Percentiles rank a stretch among this genome's conserved stretches.
Conservation (phyloP, 1,140 invertebrate species). For the Trachymyrmex cornetzi region DNA sequence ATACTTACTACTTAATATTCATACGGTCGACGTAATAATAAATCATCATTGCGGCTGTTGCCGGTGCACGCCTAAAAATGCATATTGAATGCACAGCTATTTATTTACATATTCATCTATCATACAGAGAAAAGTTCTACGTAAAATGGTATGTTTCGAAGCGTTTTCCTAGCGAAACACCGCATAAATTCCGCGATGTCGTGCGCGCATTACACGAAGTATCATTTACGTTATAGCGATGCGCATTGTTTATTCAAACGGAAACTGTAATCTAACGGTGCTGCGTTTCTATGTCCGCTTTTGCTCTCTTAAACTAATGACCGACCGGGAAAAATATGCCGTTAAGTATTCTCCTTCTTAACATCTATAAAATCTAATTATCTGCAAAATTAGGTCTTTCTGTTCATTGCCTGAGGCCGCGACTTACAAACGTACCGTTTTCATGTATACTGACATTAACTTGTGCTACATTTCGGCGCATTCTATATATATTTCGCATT, state of each 20-base stretch:
- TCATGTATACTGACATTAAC: background rate
- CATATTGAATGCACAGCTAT: slow-evolving; percentile 28
- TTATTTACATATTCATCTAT: slow-evolving; percentile 42
- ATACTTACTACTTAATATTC: slow-evolving; percentile 15
- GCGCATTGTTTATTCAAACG: slow-evolving; percentile 55
- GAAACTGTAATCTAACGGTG: slow-evolving; percentile 47
- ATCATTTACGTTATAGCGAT: slow-evolving; percentile 38
- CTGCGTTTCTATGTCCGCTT: slow-evolving; percentile 2
- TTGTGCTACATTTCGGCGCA: background rate
- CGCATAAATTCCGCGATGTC: slow-evolving; percentile 17
- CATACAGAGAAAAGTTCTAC: slow-evolving; percentile 13
- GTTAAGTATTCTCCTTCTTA: slow-evolving; percentile 44
- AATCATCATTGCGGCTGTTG: slow-evolving; percentile 35
- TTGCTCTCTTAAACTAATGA: slow-evolving; percentile 56
- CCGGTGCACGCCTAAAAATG: background rate
- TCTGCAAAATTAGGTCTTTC: slow-evolving; percentile 39
- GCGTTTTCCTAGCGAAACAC: slow-evolving; percentile 7
- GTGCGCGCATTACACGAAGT: slow-evolving; percentile 13
- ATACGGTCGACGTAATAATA: background rate
- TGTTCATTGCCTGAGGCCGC: background rate
- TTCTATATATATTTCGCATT: background rate
- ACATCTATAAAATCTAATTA: slow-evolving; percentile 46
- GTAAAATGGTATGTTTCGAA: slow-evolving; percentile 39
- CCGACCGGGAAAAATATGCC: slow-evolving; percentile 43
- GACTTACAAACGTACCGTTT: slow-evolving; percentile 32